Evolutionary conservation across 2,797 vertebrate species (phyloP).

Genomic region (Australoheros facetus): DNA sequence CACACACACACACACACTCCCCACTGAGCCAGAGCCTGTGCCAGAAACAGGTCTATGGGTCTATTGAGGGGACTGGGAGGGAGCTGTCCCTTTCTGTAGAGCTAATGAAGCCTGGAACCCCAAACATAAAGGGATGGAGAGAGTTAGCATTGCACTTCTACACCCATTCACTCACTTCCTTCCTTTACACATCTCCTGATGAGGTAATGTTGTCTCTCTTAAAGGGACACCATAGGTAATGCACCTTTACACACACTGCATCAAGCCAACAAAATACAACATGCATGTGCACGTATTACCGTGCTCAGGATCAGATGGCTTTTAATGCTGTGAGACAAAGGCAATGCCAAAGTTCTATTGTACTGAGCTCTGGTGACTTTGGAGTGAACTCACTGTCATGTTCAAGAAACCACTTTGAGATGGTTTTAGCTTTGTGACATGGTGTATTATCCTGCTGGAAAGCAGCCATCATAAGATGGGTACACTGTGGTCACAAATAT

Average conservation of each 20-base stretch:
- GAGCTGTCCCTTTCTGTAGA: constrained; percentile 75
- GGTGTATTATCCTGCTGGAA: not conserved
- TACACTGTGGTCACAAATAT: no score
- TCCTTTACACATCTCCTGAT: constrained; percentile 63
- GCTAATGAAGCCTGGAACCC: constrained; percentile 82
- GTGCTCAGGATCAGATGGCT: not conserved
- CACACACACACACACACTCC: constrained; percentile 18
- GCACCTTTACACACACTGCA: constrained; percentile 43
- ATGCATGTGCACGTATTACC: not conserved
- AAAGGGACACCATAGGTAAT: constrained; percentile 61
- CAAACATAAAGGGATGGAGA: constrained; percentile 73
- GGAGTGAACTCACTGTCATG: no score
- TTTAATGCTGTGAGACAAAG: no score
- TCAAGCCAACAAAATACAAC: not conserved
- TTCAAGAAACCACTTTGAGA: not conserved
- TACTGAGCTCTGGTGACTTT: no score
- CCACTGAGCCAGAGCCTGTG: constrained; percentile 58
- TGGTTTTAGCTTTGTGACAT: not conserved
- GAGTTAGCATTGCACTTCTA: constrained; percentile 71
- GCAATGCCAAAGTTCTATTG: no score
- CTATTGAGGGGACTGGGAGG: constrained; percentile 75
- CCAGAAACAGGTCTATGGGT: constrained; percentile 74
- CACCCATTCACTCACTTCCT: constrained; percentile 77
- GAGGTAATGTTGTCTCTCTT: constrained; percentile 76
- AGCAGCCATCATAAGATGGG: no score